phyloP scores from a whole-genome alignment of 2,113 vertebrate genomes.

The Phyllostomus hastatus region DNA sequence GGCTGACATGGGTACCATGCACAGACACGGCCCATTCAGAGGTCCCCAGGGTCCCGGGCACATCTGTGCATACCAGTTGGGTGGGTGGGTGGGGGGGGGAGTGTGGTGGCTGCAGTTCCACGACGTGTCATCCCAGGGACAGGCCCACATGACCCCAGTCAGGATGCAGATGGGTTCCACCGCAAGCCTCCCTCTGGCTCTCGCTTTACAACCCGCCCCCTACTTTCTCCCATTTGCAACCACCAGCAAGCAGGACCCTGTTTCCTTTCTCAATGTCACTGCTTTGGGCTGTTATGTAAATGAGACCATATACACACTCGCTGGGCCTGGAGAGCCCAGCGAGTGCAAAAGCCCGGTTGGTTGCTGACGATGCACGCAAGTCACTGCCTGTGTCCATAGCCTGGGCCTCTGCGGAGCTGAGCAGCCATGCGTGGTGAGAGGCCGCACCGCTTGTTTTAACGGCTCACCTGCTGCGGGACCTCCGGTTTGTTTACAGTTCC shows the following conservation, averaged over 20 bases:
- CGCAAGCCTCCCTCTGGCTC: fast-evolving
- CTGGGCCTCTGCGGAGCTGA: too few species aligned
- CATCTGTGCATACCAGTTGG: too few species aligned
- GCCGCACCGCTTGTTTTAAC: too few species aligned
- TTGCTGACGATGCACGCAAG: background rate
- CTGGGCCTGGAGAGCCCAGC: background rate
- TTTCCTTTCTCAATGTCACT: background rate
- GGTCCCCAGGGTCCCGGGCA: background rate
- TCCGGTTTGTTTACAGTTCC: background rate
- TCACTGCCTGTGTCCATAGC: background rate
- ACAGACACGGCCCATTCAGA: background rate
- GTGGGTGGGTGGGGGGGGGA: too few species aligned
- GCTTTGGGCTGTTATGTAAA: background rate
- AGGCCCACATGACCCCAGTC: background rate
- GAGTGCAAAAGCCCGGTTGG: background rate
- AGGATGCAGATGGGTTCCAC: background rate
- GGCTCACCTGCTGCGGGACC: too few species aligned
- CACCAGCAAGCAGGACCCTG: background rate
- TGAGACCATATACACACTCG: background rate
- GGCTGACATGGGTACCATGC: background rate
- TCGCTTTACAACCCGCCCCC: too few species aligned
- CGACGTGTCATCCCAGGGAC: background rate
- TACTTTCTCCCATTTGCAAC: fast-evolving
- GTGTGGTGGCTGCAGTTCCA: background rate
- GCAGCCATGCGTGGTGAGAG: too few species aligned